Evolutionary conservation across 2,113 vertebrate genomes (phyloP).

Genomic region (Pteronura brasiliensis): DNA sequence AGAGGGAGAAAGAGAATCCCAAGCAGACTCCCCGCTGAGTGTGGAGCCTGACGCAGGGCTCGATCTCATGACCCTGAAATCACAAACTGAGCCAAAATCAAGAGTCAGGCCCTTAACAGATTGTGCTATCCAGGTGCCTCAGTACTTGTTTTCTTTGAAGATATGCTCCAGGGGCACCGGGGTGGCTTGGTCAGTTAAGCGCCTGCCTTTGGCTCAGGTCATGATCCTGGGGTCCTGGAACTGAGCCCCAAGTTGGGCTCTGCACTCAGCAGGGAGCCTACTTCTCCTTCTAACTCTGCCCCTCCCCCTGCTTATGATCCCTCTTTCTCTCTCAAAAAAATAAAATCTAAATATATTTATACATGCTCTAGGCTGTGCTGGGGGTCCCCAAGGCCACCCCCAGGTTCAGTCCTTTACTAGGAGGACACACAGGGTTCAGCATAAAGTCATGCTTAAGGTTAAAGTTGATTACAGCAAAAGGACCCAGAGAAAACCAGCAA

Average conservation of each 20-base stretch:
- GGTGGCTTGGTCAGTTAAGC: neutral
- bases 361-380: neutral
- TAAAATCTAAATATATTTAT: neutral
- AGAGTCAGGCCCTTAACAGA: neutral
- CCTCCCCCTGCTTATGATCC: neutral
- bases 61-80: neutral
- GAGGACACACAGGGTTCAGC: neutral
- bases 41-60: neutral
- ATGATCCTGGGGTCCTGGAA: neutral
- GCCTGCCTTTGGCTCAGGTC: neutral
- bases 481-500: neutral
- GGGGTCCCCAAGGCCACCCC: neutral
- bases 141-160: neutral
- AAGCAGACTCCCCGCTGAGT: neutral
- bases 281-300: neutral
- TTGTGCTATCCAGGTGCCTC: neutral
- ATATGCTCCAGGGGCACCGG: neutral
- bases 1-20: neutral
- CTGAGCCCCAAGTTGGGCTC: too few species aligned
- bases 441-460: neutral
- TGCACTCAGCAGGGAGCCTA: neutral
- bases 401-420: neutral
- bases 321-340: neutral
- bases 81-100: neutral
- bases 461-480: neutral